Evolutionary conservation across 2,797 vertebrate genomes (phyloP).

Genomic region (Moxostoma hubbsi): DNA sequence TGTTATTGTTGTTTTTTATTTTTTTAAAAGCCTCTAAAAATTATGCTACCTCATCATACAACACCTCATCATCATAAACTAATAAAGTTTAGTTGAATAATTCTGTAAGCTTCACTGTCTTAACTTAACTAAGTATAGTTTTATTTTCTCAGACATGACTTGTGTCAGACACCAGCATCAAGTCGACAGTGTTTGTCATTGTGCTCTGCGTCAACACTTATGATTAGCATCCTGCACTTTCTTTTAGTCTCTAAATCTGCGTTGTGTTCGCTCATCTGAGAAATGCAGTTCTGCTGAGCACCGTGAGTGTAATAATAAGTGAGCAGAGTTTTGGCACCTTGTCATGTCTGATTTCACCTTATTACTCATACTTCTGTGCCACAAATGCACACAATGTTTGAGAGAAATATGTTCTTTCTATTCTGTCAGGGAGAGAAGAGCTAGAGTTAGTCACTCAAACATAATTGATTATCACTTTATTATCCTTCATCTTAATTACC

Average conservation of each 20-base stretch:
- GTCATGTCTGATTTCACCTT: constrained; percentile 33
- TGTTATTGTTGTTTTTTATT: too few relatives aligned
- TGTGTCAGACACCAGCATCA: neutral
- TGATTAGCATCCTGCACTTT: constrained; percentile 10
- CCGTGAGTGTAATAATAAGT: constrained; percentile 27
- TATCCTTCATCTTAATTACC: neutral
- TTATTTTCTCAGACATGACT: constrained; percentile 7
- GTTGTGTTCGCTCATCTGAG: constrained; percentile 36
- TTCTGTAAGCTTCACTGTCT: neutral
- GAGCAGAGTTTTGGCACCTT: constrained; percentile 38
- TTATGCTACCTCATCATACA: too few relatives aligned
- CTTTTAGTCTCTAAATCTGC: constrained; percentile 13
- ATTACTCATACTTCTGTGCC: constrained; percentile 22
- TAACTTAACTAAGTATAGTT: neutral
- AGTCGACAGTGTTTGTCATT: neutral
- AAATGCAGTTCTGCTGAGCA: neutral
- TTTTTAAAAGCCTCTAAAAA: too few relatives aligned
- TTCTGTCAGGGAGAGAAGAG: constrained; percentile 3
- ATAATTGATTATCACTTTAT: neutral
- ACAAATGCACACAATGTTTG: neutral
- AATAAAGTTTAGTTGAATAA: neutral
- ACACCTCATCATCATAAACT: too few relatives aligned
- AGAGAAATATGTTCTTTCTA: neutral
- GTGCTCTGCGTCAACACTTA: neutral
- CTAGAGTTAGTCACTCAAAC: neutral